phyloP scores from a whole-genome alignment of 2,888 invertebrate genomes.

The Ramazzottius varieornatus region DNA sequence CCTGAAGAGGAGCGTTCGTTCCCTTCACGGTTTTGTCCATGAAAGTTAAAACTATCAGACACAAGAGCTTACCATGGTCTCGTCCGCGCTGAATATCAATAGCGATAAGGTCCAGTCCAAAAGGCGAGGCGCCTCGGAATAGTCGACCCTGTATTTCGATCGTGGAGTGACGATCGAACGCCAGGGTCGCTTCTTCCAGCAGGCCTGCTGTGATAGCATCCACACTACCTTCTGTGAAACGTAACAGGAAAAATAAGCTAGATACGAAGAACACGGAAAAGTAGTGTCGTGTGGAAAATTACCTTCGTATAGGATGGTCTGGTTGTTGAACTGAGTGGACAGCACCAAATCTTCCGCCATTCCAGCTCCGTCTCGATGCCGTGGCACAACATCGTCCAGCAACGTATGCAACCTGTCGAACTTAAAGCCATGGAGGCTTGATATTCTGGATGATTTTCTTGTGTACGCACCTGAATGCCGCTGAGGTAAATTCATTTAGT shows the following conservation, averaged over 20 bases:
- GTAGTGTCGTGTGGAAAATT: not conserved
- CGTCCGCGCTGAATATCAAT: conserved; percentile 4
- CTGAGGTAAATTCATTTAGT: not conserved
- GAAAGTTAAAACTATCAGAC: too few relatives aligned
- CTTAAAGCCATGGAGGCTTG: too few relatives aligned
- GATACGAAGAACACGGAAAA: too few relatives aligned
- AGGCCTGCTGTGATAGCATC: not conserved
- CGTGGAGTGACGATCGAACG: not conserved
- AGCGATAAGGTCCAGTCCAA: conserved; percentile 5
- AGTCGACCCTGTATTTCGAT: not conserved
- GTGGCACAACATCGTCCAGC: not conserved
- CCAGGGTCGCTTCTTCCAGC: not conserved
- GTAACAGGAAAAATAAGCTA: too few relatives aligned
- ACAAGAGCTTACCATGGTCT: conserved; percentile 4
- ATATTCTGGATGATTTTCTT: too few relatives aligned
- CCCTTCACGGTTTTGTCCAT: not conserved
- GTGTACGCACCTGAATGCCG: not conserved
- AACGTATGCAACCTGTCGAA: not conserved
- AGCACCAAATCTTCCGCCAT: not conserved
- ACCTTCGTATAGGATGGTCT: not conserved
- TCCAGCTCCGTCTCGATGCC: not conserved
- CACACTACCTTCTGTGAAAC: not conserved
- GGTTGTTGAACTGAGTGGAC: not conserved
- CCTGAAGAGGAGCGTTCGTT: not conserved
- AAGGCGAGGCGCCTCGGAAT: not conserved